phyloP scores from a whole-genome alignment of 2,888 invertebrate species.

The Teleiodes luculella region DNA sequence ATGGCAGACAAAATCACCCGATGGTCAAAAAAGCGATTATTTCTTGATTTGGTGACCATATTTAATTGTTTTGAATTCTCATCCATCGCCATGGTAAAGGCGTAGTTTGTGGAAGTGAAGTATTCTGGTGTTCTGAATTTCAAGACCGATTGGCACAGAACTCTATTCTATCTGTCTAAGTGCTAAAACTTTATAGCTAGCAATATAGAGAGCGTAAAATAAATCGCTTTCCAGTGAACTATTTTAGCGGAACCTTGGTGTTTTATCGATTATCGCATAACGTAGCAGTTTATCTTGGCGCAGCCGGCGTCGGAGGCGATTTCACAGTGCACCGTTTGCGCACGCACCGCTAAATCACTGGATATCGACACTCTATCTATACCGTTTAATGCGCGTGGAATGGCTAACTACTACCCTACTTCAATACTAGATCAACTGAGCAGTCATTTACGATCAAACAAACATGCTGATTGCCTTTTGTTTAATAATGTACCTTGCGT shows the following conservation, averaged over 20 bases:
- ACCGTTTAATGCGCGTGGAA: constrained; percentile 38
- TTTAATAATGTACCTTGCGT: constrained; percentile 7
- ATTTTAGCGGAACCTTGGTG: constrained; percentile 26
- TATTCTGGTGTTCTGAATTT: neutral
- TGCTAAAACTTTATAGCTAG: no score
- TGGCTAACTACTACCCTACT: constrained; percentile 29
- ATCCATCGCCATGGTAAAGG: no score
- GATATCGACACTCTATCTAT: constrained; percentile 43
- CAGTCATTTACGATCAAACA: constrained; percentile 13
- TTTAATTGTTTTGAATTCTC: no score
- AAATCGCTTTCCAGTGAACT: constrained; percentile 18
- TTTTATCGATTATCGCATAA: constrained; percentile 28
- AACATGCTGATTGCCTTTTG: constrained; percentile 18
- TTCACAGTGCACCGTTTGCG: constrained; percentile 30
- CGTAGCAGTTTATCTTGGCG: constrained; percentile 36
- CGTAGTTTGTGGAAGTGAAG: no score
- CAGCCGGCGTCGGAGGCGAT: constrained; percentile 32
- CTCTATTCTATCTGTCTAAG: neutral
- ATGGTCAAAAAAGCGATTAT: no score
- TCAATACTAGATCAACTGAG: neutral
- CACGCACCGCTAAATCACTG: constrained; percentile 45
- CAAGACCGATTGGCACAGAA: neutral
- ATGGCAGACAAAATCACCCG: no score
- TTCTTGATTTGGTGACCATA: no score
- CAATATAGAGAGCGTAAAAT: neutral